Evolutionary conservation across 2,888 invertebrate species (phyloP).

Genomic region (Carabus problematicus): DNA sequence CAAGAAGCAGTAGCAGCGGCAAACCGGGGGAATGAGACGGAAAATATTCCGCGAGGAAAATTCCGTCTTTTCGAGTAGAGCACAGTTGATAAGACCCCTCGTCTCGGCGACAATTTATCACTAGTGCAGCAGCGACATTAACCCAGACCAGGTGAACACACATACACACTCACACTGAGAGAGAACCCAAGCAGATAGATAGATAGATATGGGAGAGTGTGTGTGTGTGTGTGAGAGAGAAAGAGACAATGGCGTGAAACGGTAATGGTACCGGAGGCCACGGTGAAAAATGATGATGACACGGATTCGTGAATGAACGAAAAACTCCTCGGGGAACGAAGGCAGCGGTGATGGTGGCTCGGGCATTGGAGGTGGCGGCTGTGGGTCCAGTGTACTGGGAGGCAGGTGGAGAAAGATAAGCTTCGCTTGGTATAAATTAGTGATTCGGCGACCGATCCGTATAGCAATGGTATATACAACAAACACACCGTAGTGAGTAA

Average conservation of each 20-base stretch:
- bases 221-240: slow-evolving; percentile 20
- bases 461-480: slow-evolving; percentile 20
- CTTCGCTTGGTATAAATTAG: slow-evolving; percentile 45
- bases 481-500: neutral
- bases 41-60: slow-evolving; percentile 49
- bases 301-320: slow-evolving; percentile 55
- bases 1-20: slow-evolving; percentile 34
- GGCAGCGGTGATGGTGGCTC: neutral
- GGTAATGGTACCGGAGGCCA: slow-evolving; percentile 56
- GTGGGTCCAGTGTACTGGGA: no score
- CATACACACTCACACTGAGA: slow-evolving; percentile 45
- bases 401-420: slow-evolving; percentile 30
- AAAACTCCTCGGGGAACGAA: slow-evolving; percentile 49
- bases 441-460: slow-evolving; percentile 26
- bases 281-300: slow-evolving; percentile 60
- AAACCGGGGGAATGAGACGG: slow-evolving; percentile 42
- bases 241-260: slow-evolving; percentile 58
- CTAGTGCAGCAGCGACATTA: slow-evolving; percentile 56
- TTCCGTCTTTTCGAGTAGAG: slow-evolving; percentile 50
- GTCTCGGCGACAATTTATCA: slow-evolving; percentile 59
- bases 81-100: slow-evolving; percentile 57
- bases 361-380: slow-evolving; percentile 26
- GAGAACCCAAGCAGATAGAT: neutral
- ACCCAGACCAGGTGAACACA: slow-evolving; percentile 58
- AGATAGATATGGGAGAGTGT: neutral